Conservation (phyloP, 1,140 invertebrate species). For the Macrobrachium rosenbergii region DNA sequence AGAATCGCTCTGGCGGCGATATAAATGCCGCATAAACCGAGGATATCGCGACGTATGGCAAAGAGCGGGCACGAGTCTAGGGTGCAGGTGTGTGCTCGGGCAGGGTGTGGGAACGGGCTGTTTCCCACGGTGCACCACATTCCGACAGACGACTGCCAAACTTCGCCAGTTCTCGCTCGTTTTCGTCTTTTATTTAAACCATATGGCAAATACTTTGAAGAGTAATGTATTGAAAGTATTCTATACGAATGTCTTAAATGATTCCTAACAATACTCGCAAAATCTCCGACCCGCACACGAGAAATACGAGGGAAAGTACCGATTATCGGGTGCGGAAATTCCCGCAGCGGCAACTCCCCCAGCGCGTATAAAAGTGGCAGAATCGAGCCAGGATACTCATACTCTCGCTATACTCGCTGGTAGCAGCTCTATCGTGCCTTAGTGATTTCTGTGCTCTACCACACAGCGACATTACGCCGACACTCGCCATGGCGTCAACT, state of each 20-base stretch:
- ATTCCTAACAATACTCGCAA: no score
- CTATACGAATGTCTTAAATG: no score
- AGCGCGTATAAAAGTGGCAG: slow-evolving; percentile 29
- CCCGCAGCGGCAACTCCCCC: no score
- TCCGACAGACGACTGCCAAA: slow-evolving; percentile 38
- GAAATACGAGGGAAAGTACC: no score
- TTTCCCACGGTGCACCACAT: slow-evolving; percentile 62
- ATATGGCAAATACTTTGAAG: not conserved
- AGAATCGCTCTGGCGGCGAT: no score
- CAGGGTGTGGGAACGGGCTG: slow-evolving; percentile 57
- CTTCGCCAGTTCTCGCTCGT: not conserved
- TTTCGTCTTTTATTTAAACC: not conserved
- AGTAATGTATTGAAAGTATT: no score
- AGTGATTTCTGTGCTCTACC: slow-evolving; percentile 41
- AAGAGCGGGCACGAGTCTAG: slow-evolving; percentile 56
- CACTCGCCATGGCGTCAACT: slow-evolving; percentile 59
- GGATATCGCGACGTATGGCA: slow-evolving; percentile 38
- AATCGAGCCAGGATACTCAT: slow-evolving; percentile 3
- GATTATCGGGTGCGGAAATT: no score
- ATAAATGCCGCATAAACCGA: slow-evolving; percentile 1
- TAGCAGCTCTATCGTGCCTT: slow-evolving; percentile 2
- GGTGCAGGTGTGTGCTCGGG: slow-evolving; percentile 59
- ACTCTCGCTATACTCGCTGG: slow-evolving; percentile 15
- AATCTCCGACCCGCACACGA: no score
- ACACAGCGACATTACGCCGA: slow-evolving; percentile 10